phyloP scores from a whole-genome alignment of 2,888 invertebrate genomes.

The Agonum fuliginosum region DNA sequence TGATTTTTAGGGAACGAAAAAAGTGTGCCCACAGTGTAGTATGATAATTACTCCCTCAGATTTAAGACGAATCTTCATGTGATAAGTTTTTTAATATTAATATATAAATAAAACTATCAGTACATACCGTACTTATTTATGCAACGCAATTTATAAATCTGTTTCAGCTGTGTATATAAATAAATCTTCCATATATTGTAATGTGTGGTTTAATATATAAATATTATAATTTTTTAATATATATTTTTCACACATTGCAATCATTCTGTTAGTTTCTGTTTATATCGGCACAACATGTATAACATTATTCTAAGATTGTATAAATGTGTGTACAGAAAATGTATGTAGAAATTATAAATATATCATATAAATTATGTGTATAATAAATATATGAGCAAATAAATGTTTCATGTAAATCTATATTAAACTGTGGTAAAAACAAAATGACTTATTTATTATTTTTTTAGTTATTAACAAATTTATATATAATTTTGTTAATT shows the following conservation, averaged over 20 bases:
- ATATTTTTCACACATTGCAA: slow-evolving; percentile 50
- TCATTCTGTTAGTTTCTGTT: slow-evolving; percentile 50
- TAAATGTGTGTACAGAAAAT: slow-evolving; percentile 59
- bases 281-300: slow-evolving; percentile 52
- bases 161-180: slow-evolving; percentile 56
- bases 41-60: slow-evolving; percentile 93
- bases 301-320: slow-evolving; percentile 56
- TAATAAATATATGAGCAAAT: slow-evolving; percentile 56
- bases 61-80: slow-evolving; percentile 92
- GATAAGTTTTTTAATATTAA: slow-evolving; percentile 68
- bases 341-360: slow-evolving; percentile 55
- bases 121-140: slow-evolving; percentile 62
- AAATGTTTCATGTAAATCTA: slow-evolving; percentile 57
- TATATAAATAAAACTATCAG: slow-evolving; percentile 62
- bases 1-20: slow-evolving; percentile 84
- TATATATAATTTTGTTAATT: neutral
- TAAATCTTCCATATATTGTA: slow-evolving; percentile 40
- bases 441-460: neutral
- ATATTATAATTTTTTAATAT: slow-evolving; percentile 61
- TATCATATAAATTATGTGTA: slow-evolving; percentile 53
- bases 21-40: slow-evolving; percentile 95
- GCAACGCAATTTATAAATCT: slow-evolving; percentile 59
- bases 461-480: slow-evolving; percentile 11
- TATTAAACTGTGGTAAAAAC: slow-evolving; percentile 16
- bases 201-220: slow-evolving; percentile 61